phyloP scores from a whole-genome alignment of 2,888 invertebrate genomes.

The Podotricha telesiphe region DNA sequence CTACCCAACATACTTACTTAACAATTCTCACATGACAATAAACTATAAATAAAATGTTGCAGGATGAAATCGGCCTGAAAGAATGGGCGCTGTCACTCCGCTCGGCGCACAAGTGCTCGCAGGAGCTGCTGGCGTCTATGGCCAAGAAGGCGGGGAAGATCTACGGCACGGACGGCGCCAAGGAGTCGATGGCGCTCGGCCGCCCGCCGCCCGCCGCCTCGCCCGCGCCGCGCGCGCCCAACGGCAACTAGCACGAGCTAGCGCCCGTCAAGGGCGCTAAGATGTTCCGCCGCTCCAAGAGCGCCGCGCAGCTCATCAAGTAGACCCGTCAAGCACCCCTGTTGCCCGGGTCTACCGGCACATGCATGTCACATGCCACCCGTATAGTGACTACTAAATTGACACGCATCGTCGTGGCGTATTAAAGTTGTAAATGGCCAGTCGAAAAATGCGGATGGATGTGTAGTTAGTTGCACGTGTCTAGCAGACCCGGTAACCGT shows the following conservation, averaged over 20 bases:
- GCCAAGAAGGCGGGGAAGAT: constrained; percentile 99
- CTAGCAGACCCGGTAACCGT: background rate
- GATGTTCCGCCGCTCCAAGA: constrained; percentile 84
- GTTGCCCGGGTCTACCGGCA: background rate
- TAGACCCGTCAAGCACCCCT: constrained; percentile 51
- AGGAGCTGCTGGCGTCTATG: constrained; percentile 98
- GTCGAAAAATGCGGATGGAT: too few relatives aligned
- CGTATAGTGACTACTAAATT: too few relatives aligned
- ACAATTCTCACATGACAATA: too few relatives aligned
- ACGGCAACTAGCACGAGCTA: constrained; percentile 82
- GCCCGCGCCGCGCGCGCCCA: constrained; percentile 65
- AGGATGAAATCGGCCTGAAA: constrained; percentile 99
- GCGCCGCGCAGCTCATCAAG: constrained; percentile 82
- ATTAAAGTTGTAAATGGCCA: too few relatives aligned
- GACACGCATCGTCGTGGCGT: background rate
- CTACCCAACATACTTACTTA: too few relatives aligned
- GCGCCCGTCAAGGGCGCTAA: constrained; percentile 80
- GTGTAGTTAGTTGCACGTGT: background rate
- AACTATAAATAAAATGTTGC: constrained; percentile 34
- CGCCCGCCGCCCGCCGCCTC: constrained; percentile 56
- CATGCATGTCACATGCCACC: background rate
- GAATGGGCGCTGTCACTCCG: constrained; percentile 99
- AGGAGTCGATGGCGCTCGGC: constrained; percentile 62
- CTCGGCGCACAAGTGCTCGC: constrained; percentile 97
- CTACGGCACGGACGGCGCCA: constrained; percentile 91